Conservation (phyloP, 1,140 invertebrate species). For the Platorchestia sp. region DNA sequence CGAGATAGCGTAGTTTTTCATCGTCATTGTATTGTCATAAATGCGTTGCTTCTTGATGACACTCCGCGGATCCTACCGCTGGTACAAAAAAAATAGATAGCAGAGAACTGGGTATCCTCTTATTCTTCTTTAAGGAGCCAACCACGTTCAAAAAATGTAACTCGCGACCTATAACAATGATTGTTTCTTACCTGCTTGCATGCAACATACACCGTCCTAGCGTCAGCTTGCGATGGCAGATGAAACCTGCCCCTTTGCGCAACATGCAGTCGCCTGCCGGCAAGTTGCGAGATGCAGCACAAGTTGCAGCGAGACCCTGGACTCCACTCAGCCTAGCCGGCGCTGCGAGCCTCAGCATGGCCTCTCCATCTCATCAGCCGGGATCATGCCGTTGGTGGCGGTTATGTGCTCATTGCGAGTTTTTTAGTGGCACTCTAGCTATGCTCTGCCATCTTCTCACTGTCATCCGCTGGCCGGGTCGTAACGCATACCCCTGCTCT, state of each 20-base stretch:
- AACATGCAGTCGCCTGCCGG: too few species aligned
- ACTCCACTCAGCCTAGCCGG: too few species aligned
- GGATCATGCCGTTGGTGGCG: conserved; percentile 47
- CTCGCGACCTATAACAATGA: not conserved
- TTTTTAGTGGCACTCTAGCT: conserved; percentile 26
- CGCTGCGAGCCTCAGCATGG: not conserved
- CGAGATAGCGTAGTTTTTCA: not conserved
- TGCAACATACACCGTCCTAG: not conserved
- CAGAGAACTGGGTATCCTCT: not conserved
- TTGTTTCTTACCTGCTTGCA: not conserved
- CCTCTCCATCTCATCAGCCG: conserved; percentile 30
- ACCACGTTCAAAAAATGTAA: not conserved
- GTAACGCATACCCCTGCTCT: not conserved
- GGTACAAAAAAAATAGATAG: too few species aligned
- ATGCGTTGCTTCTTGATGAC: not conserved
- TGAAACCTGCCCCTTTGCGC: too few species aligned
- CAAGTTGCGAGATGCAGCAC: too few species aligned
- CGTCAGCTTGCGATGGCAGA: too few species aligned
- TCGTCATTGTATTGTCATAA: not conserved
- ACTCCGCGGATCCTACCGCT: too few species aligned
- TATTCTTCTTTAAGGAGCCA: not conserved
- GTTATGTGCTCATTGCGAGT: conserved; percentile 27
- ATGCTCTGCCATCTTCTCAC: not conserved
- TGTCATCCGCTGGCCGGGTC: not conserved
- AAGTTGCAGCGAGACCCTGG: too few species aligned